Conservation (phyloP, 2,113 vertebrate genomes). For the Mionectes macconnelli region DNA sequence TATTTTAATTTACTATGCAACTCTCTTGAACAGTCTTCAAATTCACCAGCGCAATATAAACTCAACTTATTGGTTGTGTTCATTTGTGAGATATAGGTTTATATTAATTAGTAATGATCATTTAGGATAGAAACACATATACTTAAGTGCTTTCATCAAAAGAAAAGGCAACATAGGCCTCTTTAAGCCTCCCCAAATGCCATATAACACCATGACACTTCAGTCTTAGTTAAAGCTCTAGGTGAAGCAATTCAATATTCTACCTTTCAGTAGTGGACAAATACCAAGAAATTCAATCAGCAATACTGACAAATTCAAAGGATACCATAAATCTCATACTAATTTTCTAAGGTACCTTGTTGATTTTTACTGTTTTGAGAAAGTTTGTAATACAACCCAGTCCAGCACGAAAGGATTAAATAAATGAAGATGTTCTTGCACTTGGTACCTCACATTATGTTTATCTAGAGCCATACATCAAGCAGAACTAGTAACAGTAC, state of each 20-base stretch:
- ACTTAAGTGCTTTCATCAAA: neutral
- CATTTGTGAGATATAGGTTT: neutral
- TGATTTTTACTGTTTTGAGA: neutral
- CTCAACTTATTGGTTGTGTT: neutral
- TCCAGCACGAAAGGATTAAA: neutral
- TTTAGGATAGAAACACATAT: neutral
- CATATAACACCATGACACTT: neutral
- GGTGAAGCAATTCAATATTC: neutral
- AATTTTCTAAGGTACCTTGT: neutral
- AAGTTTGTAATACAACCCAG: neutral
- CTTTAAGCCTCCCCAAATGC: neutral
- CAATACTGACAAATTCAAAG: neutral
- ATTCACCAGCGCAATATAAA: neutral
- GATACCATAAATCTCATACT: neutral
- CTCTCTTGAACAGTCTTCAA: neutral
- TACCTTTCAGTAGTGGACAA: neutral
- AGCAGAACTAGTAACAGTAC: neutral
- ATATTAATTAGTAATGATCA: neutral
- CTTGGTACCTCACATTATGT: neutral
- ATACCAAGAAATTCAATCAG: neutral
- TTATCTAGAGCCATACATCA: neutral
- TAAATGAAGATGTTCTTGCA: neutral
- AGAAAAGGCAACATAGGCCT: neutral
- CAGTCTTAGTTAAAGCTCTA: neutral
- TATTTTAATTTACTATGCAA: neutral